Base-by-base conservation (phyloP, 2,113 vertebrate genomes). In the Xenus cinereus region DNA sequence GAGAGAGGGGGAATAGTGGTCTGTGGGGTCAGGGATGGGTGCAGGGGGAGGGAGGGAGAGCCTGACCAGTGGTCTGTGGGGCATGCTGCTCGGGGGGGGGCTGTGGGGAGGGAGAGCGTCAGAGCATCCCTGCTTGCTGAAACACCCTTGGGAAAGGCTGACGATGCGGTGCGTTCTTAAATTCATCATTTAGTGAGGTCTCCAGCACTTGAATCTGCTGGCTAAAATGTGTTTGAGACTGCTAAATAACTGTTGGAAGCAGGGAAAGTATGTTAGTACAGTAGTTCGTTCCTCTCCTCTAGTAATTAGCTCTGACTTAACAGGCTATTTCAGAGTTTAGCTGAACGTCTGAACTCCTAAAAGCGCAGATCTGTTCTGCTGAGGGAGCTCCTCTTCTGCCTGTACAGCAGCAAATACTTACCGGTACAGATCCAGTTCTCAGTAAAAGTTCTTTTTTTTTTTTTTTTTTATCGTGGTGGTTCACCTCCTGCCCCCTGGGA, bases 401-500 rank as follows among this genome's bases (percentile, higher is more conserved):
- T 37, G n/a, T 57, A n/a, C 46, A 66, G 67, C 66, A 39, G 63
- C 77, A 54, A 16, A 33, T 91, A 81, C 79, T 89, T 73, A 64
- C 24, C 1, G 2, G 18, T 71, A 69, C 53, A 76, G 73, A 84
- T 87, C 53, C 71, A 82, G 77, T 53, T 84, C 95, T 93, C 84
- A 17, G 43, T 88, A 92, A 35, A 93, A 81, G 69, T 5, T 45
- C 5, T 45, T 45, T 18, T 7, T 45, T 21, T 7, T 45, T 21
- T 22, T 77, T 91, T 81, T 96, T 94, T 95, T 95, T 94, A 89
- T 94, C 5, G 33, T 20, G 62, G 72, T 60, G 81, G 82, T 94
- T 96, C 91, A 96, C 94, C 87, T 94, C 63, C 80, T 95, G 88
- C 57, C 89, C 90, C 81, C 63, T 2, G 57, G 75, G 91, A 89